Evolutionary conservation across 2,888 invertebrate species (phyloP), one percentile per base, ranked within the genome.

Genomic region (Desoria tigrina): DNA sequence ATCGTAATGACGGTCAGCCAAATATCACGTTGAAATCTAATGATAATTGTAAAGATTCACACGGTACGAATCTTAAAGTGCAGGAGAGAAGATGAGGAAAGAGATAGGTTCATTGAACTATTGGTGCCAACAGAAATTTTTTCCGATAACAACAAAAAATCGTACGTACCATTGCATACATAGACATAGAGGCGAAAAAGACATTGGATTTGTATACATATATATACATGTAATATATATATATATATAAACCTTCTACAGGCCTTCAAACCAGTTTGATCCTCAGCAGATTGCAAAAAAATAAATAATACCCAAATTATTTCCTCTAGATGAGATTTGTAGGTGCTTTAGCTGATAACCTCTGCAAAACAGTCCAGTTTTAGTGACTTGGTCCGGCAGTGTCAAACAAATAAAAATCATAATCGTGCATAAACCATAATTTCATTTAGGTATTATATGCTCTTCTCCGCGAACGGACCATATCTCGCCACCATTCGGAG

Each of bases 81-180:
- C 45, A 45, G 21, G n/a, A 21, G n/a, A 21, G 45, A 23, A 42
- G 56, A 57, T 51, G 51, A 26, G 51, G 11, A 23, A 51, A 51
- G 51, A 42, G 7, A 23, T 18, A 72, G 64, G 74, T 75, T 76
- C 76, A 73, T 69, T 73, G 76, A 75, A 76, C 76, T 74, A 72
- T 61, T 74, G 74, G 72, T 73, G 73, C 73, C 74, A 74, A 58
- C 58, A 58, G 42, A 27, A 58, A 16, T 45, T 58, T 57, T 58
- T 58, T 57, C 28, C 45, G 49, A 58, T 58, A 58, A 58, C 58
- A 58, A 58, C 58, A 58, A 58, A 58, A 58, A 58, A 58, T 58
- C 24, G 28, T n/a, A 42, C 58, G 27, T 23, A 27, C 56, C 21
- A 18, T 16, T 18, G 16, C 18, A 4, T 11, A 28, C 55, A 18